Evolutionary conservation across 2,888 invertebrate species (phyloP), one percentile per base, ranked within the genome.

Genomic region (Parnassius orleans): DNA sequence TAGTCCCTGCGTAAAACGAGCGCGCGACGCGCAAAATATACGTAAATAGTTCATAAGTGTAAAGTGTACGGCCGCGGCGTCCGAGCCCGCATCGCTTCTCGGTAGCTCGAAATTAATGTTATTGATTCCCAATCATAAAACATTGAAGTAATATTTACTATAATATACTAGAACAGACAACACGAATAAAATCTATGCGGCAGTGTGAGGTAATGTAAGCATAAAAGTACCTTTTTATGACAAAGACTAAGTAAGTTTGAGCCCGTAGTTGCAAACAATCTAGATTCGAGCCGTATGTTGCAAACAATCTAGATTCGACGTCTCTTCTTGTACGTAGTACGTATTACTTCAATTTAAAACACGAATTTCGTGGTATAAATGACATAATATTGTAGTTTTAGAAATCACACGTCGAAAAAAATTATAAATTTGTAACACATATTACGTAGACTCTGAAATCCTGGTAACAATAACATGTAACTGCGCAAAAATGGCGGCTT

Each of bases 11-110:
- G 48, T 48, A 75, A 70, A 73, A 73, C 78, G 75, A 72, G 69
- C 33, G 53, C 80, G 80, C 82, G 81, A 74, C 77, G 77, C 75
- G 71, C 75, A n/a, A 67, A 68, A 86, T 87, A 90, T 90, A 90
- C 90, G 90, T 90, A 90, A 90, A 69, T 90, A 90, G 87, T 73
- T 76, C n/a, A 66, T 78, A 84, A 86, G 79, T 74, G 67, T 65
- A 15, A 51, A 57, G 60, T 56, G 57, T 64, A 64, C 72, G 75
- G 67, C 70, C 73, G 73, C 68, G 70, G 75, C 72, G 77, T 73
- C 74, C 73, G 68, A 67, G 66, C 66, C 68, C 69, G 69, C 72
- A 67, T 67, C 69, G 71, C 69, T 71, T 70, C 69, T 69, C 69
- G 69, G 59, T 64, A 56, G 24, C 53, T 59, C 65, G 53, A 59